Evolutionary conservation across 2,797 vertebrate species (phyloP), one percentile per base, ranked within the genome.

Genomic region (Odontamblyopus lacepedii): DNA sequence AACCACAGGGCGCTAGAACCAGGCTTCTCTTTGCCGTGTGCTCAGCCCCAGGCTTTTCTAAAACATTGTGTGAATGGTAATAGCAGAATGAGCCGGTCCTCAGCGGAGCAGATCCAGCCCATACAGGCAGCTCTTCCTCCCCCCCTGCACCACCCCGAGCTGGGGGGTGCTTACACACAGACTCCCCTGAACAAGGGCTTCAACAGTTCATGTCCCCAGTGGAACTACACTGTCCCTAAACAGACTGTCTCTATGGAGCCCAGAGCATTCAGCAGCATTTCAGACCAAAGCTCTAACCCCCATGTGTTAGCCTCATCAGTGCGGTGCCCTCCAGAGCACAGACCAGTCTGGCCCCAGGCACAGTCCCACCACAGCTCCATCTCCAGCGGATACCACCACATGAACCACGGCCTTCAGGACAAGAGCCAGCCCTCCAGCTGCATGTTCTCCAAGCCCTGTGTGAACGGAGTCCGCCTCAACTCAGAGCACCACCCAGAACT

Each of bases 371-470:
- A 66, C 15, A 74, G 56, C 72, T 71, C 78, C 0, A 30, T 85
- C 38, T 68, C 85, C 6, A 72, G 75, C 0, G 75, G 78, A 44
- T 80, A 76, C 69, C 90, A 81, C 6, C 82, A 78, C 6, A 56
- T 74, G 56, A 56, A 56, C 62, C 71, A 79, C 41, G 73, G 50
- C 68, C 87, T 71, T 0, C 56, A 59, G 70, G 73, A 8, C 19
- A 27, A 0, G 12, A 73, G 70, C 27, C 51, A 44, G 35, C 63
- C 69, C 2, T 13, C 74, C 66, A 90, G 88, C 44, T 93, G 91
- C 19, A 89, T 92, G 89, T 92, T 92, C 59, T 55, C 50, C 0
- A 86, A 51, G 60, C 63, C 32, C 70, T 82, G 0, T 55, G 55
- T 86, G 0, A 92, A 87, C 0, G 71, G 81, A 0, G 19, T 85